Evolutionary conservation across 2,113 vertebrate genomes (phyloP), one percentile per base, ranked within the genome.

Genomic region (Labeo catla): DNA sequence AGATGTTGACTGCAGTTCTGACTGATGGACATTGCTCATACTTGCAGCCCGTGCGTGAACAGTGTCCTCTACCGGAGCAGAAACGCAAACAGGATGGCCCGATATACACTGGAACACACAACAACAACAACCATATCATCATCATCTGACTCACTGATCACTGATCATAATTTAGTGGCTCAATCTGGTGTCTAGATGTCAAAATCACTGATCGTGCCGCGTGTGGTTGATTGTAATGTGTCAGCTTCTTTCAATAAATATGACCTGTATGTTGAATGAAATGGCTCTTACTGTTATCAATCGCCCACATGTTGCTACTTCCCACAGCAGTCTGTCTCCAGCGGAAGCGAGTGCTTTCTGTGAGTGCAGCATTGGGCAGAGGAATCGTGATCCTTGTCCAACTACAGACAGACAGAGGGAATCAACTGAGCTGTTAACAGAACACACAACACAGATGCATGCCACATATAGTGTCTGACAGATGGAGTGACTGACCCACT

Each of bases 31-130:
- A 45, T 86, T 28, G 28, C 28, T 15, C 97, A 95, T 96, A 99
- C 98, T 97, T 99, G 98, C 98, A 99, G 89, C 98, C 98, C 59
- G 95, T 98, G 84, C 95, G 96, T 65, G 97, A 97, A 89, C 98
- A 99, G 84, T 98, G 97, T 95, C 98, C 98, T 95, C 97, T 93
- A 54, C 98, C 98, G 74, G 97, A 99, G 92, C 98, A 99, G 93
- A 98, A 98, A 81, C 96, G 98, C 90, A 98, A 96, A 91, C 98
- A 99, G 4, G 98, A 96, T 4, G 98, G 98, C 72, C 98, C 98
- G 57, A 98, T 95, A 89, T 99, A 99, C 91, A 99, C 98, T 99
- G 92, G 88, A 89, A 81, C 91, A 87, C 89, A 87, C 84, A 93
- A 39, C 90, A 93, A 66, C 13, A 76, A 13, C 7, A 59, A n/a